These are phyloP conservation scores for Dromococcyx pavoninus DNA, from an alignment of 2,797 vertebrate species.

Conservation along the genomic window DNA sequence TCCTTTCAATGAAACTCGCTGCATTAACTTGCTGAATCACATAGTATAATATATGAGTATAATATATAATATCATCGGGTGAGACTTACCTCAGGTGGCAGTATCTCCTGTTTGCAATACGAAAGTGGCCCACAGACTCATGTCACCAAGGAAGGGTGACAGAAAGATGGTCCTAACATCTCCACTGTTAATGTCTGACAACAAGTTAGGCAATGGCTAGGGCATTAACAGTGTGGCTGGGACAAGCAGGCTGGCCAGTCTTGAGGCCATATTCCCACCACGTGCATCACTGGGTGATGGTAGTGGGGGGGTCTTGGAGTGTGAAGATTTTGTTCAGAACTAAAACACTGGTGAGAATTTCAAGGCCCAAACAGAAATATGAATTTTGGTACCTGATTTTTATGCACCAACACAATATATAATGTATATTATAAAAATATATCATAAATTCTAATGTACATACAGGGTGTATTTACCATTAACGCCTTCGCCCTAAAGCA, in stretches of 20 bases:
- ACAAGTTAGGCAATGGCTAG: background rate
- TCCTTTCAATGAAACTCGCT: background rate
- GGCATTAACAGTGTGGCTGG: too few relatives aligned
- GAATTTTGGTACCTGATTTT: background rate
- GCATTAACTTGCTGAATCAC: background rate
- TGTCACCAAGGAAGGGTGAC: background rate
- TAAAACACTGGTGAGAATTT: background rate
- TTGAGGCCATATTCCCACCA: background rate
- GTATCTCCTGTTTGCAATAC: background rate
- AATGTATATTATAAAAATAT: background rate
- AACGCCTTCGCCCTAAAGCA: background rate
- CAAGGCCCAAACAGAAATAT: background rate
- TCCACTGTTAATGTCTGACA: background rate
- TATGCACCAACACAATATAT: too few relatives aligned
- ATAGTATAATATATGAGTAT: too few relatives aligned
- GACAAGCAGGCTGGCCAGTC: background rate
- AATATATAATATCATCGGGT: rapidly evolving
- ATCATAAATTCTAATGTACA: rapidly evolving
- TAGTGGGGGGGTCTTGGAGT: too few relatives aligned
- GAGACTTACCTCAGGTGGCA: background rate
- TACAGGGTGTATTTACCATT: background rate
- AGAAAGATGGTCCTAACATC: background rate
- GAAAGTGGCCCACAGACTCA: background rate
- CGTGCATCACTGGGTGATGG: background rate
- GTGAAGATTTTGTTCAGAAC: background rate